A percentile compares a stretch with the other conserved stretches of the same genome.
Evolutionary conservation across 2,797 vertebrate genomes (phyloP).

Genomic region (Siniperca obscura): DNA sequence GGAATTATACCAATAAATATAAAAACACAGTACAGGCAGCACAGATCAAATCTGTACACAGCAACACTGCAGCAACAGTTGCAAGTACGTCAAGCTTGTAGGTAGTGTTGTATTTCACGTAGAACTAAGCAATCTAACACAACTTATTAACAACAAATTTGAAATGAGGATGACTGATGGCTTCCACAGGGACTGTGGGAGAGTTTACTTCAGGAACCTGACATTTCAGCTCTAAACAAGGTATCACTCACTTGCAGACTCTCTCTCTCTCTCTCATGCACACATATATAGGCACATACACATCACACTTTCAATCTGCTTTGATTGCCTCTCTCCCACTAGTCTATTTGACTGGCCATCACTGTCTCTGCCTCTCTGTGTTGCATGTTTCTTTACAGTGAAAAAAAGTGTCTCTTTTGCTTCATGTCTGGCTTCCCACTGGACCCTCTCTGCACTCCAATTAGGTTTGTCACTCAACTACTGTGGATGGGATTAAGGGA

Average conservation of each 20-base stretch:
- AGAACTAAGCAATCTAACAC: slow-evolving; percentile 34
- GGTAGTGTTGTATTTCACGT: slow-evolving; percentile 28
- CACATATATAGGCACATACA: slow-evolving; percentile 3
- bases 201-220: slow-evolving; percentile 41
- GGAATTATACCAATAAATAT: background rate
- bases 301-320: slow-evolving; percentile 45
- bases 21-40: background rate
- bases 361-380: slow-evolving; percentile 67
- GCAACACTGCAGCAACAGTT: slow-evolving; percentile 11
- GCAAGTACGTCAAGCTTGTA: background rate
- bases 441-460: slow-evolving; percentile 80
- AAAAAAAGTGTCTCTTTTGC: slow-evolving; percentile 71
- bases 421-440: slow-evolving; percentile 74
- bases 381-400: slow-evolving; percentile 73
- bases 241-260: slow-evolving; percentile 38
- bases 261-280: background rate
- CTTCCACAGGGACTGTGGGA: slow-evolving; percentile 52
- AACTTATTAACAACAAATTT: slow-evolving; percentile 58
- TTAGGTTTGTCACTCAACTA: slow-evolving; percentile 85
- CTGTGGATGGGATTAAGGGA: slow-evolving; percentile 77
- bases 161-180: slow-evolving; percentile 64
- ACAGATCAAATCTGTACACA: background rate
- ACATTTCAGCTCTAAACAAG: slow-evolving; percentile 63
- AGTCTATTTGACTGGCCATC: slow-evolving; percentile 76
- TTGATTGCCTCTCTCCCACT: slow-evolving; percentile 66